Conservation (phyloP, 2,113 vertebrate species). For the Ophiodon elongatus region DNA sequence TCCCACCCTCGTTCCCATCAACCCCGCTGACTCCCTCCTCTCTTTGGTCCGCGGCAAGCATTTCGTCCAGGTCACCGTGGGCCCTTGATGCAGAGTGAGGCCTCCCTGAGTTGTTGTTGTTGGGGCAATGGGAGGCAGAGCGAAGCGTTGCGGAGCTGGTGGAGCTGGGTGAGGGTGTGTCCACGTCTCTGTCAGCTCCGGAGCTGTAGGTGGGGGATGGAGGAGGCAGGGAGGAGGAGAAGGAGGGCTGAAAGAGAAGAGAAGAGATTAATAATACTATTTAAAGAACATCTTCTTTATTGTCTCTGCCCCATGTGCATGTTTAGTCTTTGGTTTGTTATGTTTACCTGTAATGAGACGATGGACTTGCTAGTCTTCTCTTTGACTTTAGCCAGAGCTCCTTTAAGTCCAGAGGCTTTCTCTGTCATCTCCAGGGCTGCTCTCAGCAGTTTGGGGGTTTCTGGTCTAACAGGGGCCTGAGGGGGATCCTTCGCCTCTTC, state of each 20-base stretch:
- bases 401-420: constrained; percentile 83
- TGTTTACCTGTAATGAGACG: constrained; percentile 78
- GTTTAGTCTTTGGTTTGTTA: background rate
- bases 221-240: constrained; percentile 72
- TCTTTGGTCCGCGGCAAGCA: constrained; percentile 61
- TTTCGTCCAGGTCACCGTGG: constrained; percentile 61
- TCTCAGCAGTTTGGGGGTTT: constrained; percentile 91
- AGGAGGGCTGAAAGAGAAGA: constrained; percentile 74
- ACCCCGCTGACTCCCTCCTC: background rate
- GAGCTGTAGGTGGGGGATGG: constrained; percentile 64
- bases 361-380: constrained; percentile 87
- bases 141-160: constrained; percentile 72
- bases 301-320: background rate
- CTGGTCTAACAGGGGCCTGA: constrained; percentile 76
- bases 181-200: constrained; percentile 49
- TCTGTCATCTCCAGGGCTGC: constrained; percentile 87
- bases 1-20: background rate
- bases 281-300: background rate
- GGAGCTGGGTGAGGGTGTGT: constrained; percentile 66
- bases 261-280: background rate
- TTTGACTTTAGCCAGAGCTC: constrained; percentile 85
- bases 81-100: constrained; percentile 60
- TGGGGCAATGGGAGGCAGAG: constrained; percentile 57
- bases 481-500: constrained; percentile 64
- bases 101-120: constrained; percentile 49